Percentiles rank a stretch among this genome's conserved stretches.
These are phyloP conservation scores for Pyralis farinalis DNA, from an alignment of 2,888 invertebrate genomes.

Conservation along the genomic window DNA sequence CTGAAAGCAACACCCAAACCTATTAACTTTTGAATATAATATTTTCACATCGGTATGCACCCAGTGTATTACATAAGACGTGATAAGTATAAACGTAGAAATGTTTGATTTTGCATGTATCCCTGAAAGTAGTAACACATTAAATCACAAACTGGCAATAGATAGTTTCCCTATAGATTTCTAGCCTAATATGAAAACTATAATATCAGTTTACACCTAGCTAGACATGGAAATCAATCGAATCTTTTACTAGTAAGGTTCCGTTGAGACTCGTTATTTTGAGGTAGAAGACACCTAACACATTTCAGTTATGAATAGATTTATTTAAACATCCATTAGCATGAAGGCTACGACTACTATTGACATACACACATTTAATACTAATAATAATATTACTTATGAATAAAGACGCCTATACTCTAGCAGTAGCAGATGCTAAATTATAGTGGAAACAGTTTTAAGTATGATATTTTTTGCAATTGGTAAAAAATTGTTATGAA, in stretches of 20 bases:
- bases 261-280: neutral
- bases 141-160: too few relatives aligned
- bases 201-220: neutral
- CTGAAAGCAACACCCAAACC: too few relatives aligned
- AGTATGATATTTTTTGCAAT: too few relatives aligned
- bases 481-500: too few relatives aligned
- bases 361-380: slow-evolving; percentile 4
- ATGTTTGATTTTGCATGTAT: neutral
- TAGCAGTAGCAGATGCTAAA: too few relatives aligned
- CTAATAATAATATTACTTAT: slow-evolving; percentile 2
- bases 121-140: too few relatives aligned
- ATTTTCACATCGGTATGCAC: too few relatives aligned
- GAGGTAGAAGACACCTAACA: slow-evolving; percentile 16
- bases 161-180: too few relatives aligned
- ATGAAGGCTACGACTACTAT: slow-evolving; percentile 19
- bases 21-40: too few relatives aligned
- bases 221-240: slow-evolving; percentile 6
- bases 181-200: too few relatives aligned
- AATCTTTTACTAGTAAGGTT: slow-evolving; percentile 4
- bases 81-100: neutral
- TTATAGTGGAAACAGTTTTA: too few relatives aligned
- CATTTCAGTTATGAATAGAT: slow-evolving; percentile 18
- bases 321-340: slow-evolving; percentile 38
- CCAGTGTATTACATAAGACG: neutral
- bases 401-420: neutral